Conservation (phyloP, 2,888 invertebrate species). For the Trissolcus japonicus region DNA sequence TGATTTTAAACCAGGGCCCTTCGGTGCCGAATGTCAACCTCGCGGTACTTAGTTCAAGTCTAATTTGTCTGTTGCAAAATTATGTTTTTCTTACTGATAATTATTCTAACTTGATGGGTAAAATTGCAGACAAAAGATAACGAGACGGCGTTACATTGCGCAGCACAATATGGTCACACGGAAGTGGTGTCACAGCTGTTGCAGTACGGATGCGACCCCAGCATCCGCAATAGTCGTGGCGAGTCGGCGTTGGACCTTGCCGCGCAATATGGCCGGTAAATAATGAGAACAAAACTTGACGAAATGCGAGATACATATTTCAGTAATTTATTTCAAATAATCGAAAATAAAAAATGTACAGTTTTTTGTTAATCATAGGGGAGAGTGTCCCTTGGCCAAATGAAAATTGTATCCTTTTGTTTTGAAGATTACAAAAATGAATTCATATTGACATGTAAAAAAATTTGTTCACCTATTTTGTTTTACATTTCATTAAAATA, state of each 20-base stretch:
- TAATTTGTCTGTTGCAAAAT: conserved; percentile 69
- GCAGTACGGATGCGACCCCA: conserved; percentile 91
- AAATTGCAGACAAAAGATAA: conserved; percentile 87
- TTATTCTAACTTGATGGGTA: neutral
- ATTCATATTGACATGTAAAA: too few species aligned
- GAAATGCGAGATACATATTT: too few species aligned
- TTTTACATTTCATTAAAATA: too few species aligned
- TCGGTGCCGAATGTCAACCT: conserved; percentile 91
- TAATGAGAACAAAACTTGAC: conserved; percentile 44
- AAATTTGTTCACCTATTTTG: too few species aligned
- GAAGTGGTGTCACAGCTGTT: conserved; percentile 89
- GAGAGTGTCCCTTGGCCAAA: too few species aligned
- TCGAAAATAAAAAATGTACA: too few species aligned
- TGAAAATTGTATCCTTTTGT: too few species aligned
- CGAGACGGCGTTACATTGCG: conserved; percentile 95
- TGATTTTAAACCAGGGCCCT: conserved; percentile 88
- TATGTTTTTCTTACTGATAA: neutral
- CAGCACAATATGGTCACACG: conserved; percentile 94
- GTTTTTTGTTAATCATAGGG: neutral
- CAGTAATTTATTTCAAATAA: too few species aligned
- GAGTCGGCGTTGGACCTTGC: conserved; percentile 97
- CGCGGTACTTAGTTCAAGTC: conserved; percentile 78
- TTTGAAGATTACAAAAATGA: too few species aligned
- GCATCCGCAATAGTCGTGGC: conserved; percentile 89
- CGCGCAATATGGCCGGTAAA: conserved; percentile 90